Percentiles rank a stretch among this genome's conserved stretches.
phyloP scores from a whole-genome alignment of 2,113 vertebrate species.

The Tamias sibiricus region DNA sequence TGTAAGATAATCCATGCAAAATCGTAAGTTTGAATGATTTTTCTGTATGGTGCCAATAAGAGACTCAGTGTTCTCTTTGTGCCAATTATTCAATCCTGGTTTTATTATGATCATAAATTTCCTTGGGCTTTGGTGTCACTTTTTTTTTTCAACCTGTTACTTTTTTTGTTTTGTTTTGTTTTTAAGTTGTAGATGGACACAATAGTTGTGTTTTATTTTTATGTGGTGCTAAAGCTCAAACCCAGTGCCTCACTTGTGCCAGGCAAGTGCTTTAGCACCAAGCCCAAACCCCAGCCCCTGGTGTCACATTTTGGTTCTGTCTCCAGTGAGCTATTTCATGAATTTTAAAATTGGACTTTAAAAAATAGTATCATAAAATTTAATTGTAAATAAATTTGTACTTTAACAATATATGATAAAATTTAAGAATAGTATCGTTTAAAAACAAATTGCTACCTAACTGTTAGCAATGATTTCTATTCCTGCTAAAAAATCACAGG shows the following conservation, averaged over 20 bases:
- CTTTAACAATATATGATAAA: conserved; percentile 23
- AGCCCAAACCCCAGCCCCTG: too few relatives aligned
- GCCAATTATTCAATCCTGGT: conserved; percentile 42
- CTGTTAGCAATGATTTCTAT: not conserved
- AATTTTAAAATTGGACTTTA: conserved; percentile 53
- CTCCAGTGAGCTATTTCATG: conserved; percentile 51
- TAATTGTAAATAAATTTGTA: conserved; percentile 35
- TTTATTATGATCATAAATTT: conserved; percentile 49
- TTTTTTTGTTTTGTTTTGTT: too few relatives aligned
- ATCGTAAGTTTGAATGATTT: conserved; percentile 13
- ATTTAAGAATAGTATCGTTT: conserved; percentile 24
- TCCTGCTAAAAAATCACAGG: not conserved
- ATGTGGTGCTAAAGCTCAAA: too few relatives aligned
- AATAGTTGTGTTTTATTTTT: too few relatives aligned
- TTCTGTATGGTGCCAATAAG: conserved; percentile 34
- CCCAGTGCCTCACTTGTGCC: too few relatives aligned
- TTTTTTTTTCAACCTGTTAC: too few relatives aligned
- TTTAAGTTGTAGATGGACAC: too few relatives aligned
- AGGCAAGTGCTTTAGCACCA: too few relatives aligned
- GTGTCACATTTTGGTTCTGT: conserved; percentile 54
- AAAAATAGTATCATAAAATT: conserved; percentile 47
- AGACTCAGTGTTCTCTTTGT: not conserved
- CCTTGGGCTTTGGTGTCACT: not conserved
- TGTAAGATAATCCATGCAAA: conserved; percentile 55
- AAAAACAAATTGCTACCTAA: not conserved